A percentile compares a stretch with the other conserved stretches of the same genome.
Conservation (phyloP, 2,888 invertebrate genomes). For the Epirrhoe alternata region DNA sequence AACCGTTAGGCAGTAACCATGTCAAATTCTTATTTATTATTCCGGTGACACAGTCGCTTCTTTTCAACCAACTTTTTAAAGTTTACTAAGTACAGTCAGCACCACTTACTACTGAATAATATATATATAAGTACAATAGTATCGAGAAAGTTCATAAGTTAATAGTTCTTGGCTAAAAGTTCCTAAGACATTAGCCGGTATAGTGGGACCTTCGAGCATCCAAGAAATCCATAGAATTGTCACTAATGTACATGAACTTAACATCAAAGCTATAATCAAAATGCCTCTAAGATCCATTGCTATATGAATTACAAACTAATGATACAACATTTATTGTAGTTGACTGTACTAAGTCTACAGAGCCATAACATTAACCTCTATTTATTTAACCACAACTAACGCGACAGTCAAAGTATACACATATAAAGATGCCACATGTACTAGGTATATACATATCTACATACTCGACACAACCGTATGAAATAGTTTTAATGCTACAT, state of each 20-base stretch:
- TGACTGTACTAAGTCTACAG: background rate
- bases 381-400: slow-evolving; percentile 11
- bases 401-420: slow-evolving; percentile 1
- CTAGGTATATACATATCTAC: background rate
- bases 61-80: slow-evolving; percentile 26
- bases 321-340: background rate
- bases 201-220: no score
- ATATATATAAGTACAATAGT: no score
- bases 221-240: no score
- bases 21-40: slow-evolving; percentile 41
- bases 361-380: slow-evolving; percentile 22
- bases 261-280: background rate
- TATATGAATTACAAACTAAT: background rate
- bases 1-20: slow-evolving; percentile 41
- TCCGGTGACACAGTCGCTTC: slow-evolving; percentile 33
- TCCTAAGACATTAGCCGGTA: no score
- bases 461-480: background rate
- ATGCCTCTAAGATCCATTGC: background rate
- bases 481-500: background rate
- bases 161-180: no score
- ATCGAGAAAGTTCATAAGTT: no score
- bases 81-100: background rate
- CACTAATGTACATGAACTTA: no score
- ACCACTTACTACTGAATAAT: no score
- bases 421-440: background rate